These are phyloP conservation scores for Protonemura montana DNA, from an alignment of 2,888 invertebrate species.

Conservation along the genomic window DNA sequence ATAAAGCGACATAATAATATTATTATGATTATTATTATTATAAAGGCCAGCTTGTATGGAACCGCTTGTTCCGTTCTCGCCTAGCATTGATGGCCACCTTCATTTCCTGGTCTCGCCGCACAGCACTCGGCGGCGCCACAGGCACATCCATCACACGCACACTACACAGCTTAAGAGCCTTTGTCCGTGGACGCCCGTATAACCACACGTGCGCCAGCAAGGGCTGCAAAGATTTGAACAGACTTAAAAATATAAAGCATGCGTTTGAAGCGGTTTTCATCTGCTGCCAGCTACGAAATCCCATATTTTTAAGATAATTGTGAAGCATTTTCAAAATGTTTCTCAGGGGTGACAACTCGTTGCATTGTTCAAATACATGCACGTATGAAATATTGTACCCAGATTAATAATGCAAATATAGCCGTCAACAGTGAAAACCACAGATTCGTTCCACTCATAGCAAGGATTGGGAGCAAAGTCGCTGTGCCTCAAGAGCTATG, in stretches of 20 bases:
- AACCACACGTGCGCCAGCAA: too few relatives aligned
- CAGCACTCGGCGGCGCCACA: constrained; percentile 34
- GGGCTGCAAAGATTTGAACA: not conserved
- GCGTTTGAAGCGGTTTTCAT: not conserved
- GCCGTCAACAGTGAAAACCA: too few relatives aligned
- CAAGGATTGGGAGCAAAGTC: too few relatives aligned
- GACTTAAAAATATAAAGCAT: not conserved
- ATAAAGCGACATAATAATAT: not conserved
- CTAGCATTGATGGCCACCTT: constrained; percentile 30
- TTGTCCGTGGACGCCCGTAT: not conserved
- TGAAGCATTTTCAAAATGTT: not conserved
- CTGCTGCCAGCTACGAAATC: not conserved
- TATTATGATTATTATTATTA: not conserved
- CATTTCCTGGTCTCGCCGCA: constrained; percentile 21
- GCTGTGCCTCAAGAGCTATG: too few relatives aligned
- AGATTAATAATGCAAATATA: too few relatives aligned
- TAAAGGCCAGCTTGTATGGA: not conserved
- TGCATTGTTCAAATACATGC: too few relatives aligned
- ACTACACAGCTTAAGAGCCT: not conserved
- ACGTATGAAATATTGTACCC: too few relatives aligned
- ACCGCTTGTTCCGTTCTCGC: not conserved
- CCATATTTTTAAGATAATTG: not conserved
- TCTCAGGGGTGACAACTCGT: too few relatives aligned
- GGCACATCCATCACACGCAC: constrained; percentile 21
- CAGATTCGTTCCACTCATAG: too few relatives aligned